These are phyloP conservation scores for Zosterops borbonicus DNA, from an alignment of 2,113 vertebrate species.

Conservation along the genomic window DNA sequence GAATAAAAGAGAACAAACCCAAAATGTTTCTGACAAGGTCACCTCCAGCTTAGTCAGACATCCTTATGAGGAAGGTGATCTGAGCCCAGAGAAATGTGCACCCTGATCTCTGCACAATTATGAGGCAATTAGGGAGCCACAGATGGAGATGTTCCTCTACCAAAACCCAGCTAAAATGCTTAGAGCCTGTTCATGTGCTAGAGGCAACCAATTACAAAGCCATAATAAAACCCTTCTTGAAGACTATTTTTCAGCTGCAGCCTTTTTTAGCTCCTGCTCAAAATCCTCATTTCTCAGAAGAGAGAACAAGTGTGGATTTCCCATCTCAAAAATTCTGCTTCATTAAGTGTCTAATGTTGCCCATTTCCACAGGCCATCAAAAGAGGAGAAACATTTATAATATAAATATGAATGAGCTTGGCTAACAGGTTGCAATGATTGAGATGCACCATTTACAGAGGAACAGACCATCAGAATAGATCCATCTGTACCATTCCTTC, in stretches of 20 bases:
- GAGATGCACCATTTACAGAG: background rate
- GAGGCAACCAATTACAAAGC: background rate
- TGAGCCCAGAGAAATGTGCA: background rate
- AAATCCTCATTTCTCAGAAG: background rate
- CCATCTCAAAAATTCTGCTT: background rate
- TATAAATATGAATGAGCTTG: background rate
- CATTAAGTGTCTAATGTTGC: background rate
- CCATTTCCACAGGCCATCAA: background rate
- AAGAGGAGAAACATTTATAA: conserved; percentile 2
- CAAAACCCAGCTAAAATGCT: background rate
- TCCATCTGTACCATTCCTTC: background rate
- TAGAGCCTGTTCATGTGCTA: background rate
- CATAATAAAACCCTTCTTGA: background rate
- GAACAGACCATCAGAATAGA: background rate
- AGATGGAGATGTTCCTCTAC: background rate
- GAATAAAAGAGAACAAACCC: background rate
- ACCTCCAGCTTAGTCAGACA: background rate
- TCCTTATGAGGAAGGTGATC: background rate
- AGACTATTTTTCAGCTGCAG: conserved; percentile 5
- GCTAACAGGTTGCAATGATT: background rate
- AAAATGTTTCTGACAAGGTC: background rate
- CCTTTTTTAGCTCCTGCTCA: background rate
- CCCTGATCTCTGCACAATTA: background rate
- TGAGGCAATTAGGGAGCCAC: conserved; percentile 8
- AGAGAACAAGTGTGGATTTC: background rate